A percentile compares a stretch with the other conserved stretches of the same genome.
phyloP scores from a whole-genome alignment of 2,113 vertebrate species.

The Origma solitaria region DNA sequence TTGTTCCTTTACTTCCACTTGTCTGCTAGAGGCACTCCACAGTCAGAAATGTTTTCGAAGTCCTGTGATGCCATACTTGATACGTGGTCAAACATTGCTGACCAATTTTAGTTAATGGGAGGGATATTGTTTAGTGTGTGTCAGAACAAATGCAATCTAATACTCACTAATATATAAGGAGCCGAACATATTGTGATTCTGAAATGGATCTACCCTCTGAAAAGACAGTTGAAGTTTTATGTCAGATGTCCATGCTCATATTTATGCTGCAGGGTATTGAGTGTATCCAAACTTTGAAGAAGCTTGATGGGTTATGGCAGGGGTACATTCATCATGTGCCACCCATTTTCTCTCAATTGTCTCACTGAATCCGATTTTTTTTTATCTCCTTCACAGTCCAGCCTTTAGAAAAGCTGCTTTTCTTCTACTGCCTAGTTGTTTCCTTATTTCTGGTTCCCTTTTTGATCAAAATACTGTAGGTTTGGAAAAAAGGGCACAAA shows the following conservation, averaged over 20 bases:
- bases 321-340: neutral
- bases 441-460: neutral
- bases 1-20: constrained; percentile 39
- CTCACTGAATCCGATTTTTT: neutral
- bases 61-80: neutral
- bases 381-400: neutral
- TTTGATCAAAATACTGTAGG: neutral
- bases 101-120: neutral
- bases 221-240: neutral
- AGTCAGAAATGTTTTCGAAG: neutral
- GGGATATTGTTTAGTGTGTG: neutral
- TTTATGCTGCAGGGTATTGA: neutral
- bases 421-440: neutral
- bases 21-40: neutral
- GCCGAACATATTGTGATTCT: neutral
- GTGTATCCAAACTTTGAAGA: neutral
- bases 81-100: neutral
- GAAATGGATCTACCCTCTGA: neutral
- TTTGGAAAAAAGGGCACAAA: neutral
- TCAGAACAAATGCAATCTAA: neutral
- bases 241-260: neutral
- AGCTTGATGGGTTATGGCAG: neutral
- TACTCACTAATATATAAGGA: neutral
- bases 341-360: neutral
- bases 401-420: neutral